Evolutionary conservation across 1,140 invertebrate species (phyloP).

Genomic region (Oscheius sp.): DNA sequence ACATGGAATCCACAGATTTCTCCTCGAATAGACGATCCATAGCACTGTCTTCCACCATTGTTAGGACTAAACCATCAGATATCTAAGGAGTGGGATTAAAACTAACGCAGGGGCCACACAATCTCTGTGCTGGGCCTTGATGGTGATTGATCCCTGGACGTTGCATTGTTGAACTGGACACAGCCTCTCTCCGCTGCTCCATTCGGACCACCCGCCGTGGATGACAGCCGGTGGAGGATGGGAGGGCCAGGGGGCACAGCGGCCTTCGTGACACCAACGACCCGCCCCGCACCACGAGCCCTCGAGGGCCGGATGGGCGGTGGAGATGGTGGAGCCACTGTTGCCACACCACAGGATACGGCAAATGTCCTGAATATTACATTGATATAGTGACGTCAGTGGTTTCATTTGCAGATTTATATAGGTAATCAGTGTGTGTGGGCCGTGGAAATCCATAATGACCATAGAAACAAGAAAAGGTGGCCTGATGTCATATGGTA

Average conservation of each 20-base stretch:
- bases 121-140: constrained; percentile 55
- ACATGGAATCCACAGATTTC: constrained; percentile 48
- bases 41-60: constrained; percentile 52
- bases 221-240: constrained; percentile 39
- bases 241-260: constrained; percentile 41
- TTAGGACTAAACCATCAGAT: constrained; percentile 49
- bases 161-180: constrained; percentile 58
- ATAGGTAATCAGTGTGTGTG: no score
- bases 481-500: no score
- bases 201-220: constrained; percentile 57
- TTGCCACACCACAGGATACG: constrained; percentile 61
- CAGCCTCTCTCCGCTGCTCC: constrained; percentile 53
- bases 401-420: no score
- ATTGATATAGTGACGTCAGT: no score
- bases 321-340: constrained; percentile 58
- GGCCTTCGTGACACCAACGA: constrained; percentile 57
- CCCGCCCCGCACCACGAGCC: constrained; percentile 60
- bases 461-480: no score
- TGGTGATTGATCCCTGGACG: constrained; percentile 53
- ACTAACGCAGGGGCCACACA: constrained; percentile 58
- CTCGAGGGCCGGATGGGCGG: constrained; percentile 59
- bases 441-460: no score
- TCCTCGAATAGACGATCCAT: constrained; percentile 50
- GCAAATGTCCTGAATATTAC: constrained; percentile 55
- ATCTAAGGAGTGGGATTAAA: background rate